These are phyloP conservation scores for Pristis pectinata DNA, from an alignment of 2,797 vertebrate genomes.

Conservation along the genomic window DNA sequence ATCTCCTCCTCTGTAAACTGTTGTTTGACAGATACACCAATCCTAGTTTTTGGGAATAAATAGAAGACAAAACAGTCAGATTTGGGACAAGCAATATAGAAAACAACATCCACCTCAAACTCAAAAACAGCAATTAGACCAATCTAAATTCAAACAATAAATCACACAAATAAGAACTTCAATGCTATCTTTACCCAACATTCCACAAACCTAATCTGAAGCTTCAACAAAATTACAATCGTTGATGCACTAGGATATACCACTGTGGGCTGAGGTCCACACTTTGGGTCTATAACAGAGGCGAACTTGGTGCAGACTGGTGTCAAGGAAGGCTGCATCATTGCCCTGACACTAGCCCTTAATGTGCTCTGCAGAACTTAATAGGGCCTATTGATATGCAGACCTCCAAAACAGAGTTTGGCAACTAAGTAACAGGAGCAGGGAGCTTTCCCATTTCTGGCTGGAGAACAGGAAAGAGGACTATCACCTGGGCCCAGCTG, in stretches of 20 bases:
- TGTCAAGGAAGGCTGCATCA: too few relatives aligned
- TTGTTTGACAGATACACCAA: conserved; percentile 92
- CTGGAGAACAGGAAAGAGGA: too few relatives aligned
- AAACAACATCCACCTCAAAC: neutral
- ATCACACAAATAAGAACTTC: neutral
- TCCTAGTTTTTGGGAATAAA: conserved; percentile 54
- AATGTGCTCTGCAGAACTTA: neutral
- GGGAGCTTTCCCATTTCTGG: too few relatives aligned
- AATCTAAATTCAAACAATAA: neutral
- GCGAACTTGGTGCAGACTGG: too few relatives aligned
- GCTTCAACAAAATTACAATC: neutral
- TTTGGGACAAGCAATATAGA: neutral
- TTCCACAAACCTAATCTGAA: neutral
- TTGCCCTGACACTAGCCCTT: too few relatives aligned
- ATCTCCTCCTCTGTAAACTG: conserved; percentile 96
- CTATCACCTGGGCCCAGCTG: neutral
- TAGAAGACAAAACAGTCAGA: neutral
- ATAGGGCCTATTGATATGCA: neutral
- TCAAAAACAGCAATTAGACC: neutral
- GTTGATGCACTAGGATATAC: neutral
- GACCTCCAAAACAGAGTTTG: neutral
- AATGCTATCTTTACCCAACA: too few relatives aligned
- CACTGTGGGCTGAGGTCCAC: too few relatives aligned
- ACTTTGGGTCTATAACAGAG: neutral
- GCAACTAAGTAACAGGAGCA: neutral